Base-by-base conservation (phyloP, 2,113 vertebrate species). In the Morone saxatilis region DNA sequence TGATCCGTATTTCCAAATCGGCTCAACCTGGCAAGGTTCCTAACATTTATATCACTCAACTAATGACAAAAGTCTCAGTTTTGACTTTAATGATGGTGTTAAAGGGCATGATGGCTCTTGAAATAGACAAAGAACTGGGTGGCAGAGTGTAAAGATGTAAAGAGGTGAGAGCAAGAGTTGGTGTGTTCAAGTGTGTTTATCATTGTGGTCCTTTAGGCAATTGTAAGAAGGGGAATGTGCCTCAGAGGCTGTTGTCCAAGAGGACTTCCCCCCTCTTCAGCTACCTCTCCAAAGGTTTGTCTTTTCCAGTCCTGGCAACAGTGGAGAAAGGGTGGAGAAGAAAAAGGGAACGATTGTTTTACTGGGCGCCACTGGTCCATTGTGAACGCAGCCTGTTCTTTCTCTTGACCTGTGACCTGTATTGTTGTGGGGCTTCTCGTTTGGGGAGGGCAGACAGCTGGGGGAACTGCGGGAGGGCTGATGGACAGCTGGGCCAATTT, bases 301-400 rank as follows among this genome's bases (percentile, higher is more conserved):
- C 95, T 95, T 95, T 96, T 96, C 92, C 95, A 95, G 95, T 91
- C 89, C 74, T 54, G 88, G 87, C 90, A 88, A 80, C 56, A 86
- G 84, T 19, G 87, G 76, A 89, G 88, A 92, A 91, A 79, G 80
- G 38, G 79, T 66, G 73, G 25, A 61, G 59, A 83, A 90, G 89
- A 94, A 94, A 94, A 95, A 93, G 85, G 90, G 94, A 94, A 89
- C 22, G 89, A 95, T 95, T 96, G 95, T 96, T 94, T 94, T 91
- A 94, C 90, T 60, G 92, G 94, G 93, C 93, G 90, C 95, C 95
- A 94, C 94, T 95, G 94, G 94, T 93, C 94, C 89, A 95, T 96
- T 96, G 95, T 96, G 90, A 94, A 89, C 78, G 90, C 96, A 96
- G 95, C 95, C 95, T 96, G 95, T 96, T 96, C 95, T 94, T 95